phyloP scores from a whole-genome alignment of 2,888 invertebrate genomes.

The Tetrapedia diversipes region DNA sequence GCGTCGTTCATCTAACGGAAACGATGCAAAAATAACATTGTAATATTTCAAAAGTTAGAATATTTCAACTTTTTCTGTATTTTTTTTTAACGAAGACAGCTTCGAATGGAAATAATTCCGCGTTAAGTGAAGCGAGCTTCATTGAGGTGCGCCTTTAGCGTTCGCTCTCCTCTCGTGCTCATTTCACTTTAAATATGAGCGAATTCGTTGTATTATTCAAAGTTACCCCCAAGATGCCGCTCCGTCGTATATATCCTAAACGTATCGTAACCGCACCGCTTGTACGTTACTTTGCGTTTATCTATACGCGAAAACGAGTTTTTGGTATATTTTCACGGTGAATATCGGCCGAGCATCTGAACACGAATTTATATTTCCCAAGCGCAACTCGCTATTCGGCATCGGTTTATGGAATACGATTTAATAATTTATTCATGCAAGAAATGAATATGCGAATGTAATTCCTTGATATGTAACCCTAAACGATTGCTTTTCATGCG shows the following conservation, averaged over 20 bases:
- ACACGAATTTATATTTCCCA: conserved; percentile 6
- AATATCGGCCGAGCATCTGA: conserved; percentile 24
- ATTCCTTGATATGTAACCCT: too few relatives aligned
- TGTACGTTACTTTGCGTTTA: conserved; percentile 54
- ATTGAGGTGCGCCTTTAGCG: conserved; percentile 18
- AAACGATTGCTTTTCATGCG: too few relatives aligned
- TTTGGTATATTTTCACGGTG: conserved; percentile 39
- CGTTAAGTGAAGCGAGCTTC: conserved; percentile 27
- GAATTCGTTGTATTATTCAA: conserved; percentile 75
- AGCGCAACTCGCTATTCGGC: neutral
- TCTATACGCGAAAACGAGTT: conserved; percentile 45
- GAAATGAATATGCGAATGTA: too few relatives aligned
- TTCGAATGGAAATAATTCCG: conserved; percentile 19
- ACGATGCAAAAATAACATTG: too few relatives aligned
- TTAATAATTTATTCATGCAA: neutral
- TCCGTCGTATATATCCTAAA: conserved; percentile 69
- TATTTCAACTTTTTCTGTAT: neutral
- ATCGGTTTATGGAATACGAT: conserved; percentile 6
- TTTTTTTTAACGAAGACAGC: conserved; percentile 2
- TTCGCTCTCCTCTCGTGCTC: conserved; percentile 20
- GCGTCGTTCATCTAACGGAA: too few relatives aligned
- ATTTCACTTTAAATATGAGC: conserved; percentile 70
- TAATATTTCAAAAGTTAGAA: neutral
- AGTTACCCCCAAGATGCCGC: conserved; percentile 54
- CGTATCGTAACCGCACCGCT: conserved; percentile 67